A percentile compares a stretch with the other conserved stretches of the same genome.
Evolutionary conservation across 2,797 vertebrate species (phyloP).

Genomic region (Sebastes cheni): DNA sequence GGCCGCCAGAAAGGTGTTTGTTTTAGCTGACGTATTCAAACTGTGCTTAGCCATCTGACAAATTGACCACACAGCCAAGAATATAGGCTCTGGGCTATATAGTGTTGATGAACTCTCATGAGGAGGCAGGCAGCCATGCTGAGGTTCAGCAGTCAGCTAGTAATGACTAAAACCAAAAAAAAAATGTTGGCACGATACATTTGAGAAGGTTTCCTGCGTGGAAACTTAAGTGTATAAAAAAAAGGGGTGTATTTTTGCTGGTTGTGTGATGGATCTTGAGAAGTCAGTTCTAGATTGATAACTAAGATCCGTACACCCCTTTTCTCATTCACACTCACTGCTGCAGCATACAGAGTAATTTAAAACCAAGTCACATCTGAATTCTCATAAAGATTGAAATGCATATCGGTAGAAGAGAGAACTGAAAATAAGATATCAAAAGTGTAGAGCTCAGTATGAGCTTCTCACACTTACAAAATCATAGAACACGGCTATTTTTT

Average conservation of each 20-base stretch:
- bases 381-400: conserved; percentile 41
- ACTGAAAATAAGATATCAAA: conserved; percentile 29
- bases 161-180: conserved; percentile 11
- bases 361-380: conserved; percentile 40
- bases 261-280: not conserved
- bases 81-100: conserved; percentile 33
- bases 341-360: conserved; percentile 24
- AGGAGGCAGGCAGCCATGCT: conserved; percentile 29
- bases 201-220: not conserved
- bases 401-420: conserved; percentile 25
- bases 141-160: conserved; percentile 35
- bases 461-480: not conserved
- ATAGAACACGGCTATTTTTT: not conserved
- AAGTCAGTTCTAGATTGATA: not conserved
- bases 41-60: conserved; percentile 62
- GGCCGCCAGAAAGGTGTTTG: conserved; percentile 28
- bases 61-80: conserved; percentile 52
- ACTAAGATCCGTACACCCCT: not conserved
- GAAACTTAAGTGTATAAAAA: not conserved
- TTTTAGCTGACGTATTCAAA: conserved; percentile 44
- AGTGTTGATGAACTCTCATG: conserved; percentile 47
- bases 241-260: not conserved
- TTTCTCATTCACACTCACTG: not conserved
- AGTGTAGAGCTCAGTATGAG: not conserved
- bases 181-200: not conserved